Evolutionary conservation across 2,888 invertebrate species (phyloP), one percentile per base, ranked within the genome.

Genomic region (Agrenia bidenticulata): DNA sequence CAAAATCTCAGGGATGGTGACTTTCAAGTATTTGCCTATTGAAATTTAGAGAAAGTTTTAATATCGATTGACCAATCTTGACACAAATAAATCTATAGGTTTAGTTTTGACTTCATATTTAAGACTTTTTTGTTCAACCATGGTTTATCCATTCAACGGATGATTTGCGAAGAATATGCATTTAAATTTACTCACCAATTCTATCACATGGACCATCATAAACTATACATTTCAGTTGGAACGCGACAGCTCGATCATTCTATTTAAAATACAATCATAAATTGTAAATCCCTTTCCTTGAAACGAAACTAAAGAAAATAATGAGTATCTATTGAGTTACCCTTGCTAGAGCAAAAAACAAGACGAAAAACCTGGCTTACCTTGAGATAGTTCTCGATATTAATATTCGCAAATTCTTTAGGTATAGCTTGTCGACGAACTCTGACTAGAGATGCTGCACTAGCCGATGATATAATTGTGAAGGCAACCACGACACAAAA

Each of bases 11-110:
- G 76, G 76, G 61, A 76, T 76, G 19, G 76, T 73, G n/a, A 74
- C 73, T 83, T 84, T 86, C 42, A 87, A 80, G 78, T 85, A 85
- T 64, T 80, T 80, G 67, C 87, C 87, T 61, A 45, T 9, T 45
- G 19, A 45, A 15, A 19, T 45, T 45, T 17, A 45, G 45, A 45
- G 45, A 45, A 45, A 45, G 45, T 45, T 45, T 11, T 32, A 32
- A 7, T 7, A 11, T 7, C 11, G 32, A 4, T 32, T 32, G 11
- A 11, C 32, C 32, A 32, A 32, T 32, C 32, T 32, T 11, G 32
- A 32, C 11, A 7, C 11, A 32, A 32, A 32, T n/a, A 32, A 32
- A 32, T 32, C 32, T 4, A 32, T 32, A n/a, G n/a, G n/a, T n/a
- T n/a, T n/a, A n/a, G n/a, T n/a, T n/a, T n/a, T n/a, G n/a, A n/a